Conservation (phyloP, 2,113 vertebrate species). For the Condylura cristata region DNA sequence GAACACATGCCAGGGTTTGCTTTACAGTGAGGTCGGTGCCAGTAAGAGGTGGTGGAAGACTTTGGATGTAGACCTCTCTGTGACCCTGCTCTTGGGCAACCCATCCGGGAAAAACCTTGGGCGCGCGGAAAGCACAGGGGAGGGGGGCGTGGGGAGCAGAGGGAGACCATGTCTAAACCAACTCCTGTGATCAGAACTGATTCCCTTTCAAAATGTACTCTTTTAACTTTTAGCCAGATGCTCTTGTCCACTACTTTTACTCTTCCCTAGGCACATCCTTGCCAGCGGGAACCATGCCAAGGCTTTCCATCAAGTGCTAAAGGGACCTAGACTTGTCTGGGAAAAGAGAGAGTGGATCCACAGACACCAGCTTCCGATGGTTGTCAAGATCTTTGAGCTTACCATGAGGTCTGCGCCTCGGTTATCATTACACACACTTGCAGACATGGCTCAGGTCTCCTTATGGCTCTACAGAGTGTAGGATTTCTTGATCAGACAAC, state of each 20-base stretch:
- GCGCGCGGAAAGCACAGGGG: background rate
- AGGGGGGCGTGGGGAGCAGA: background rate
- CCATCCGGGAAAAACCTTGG: background rate
- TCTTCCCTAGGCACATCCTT: background rate
- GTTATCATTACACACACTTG: background rate
- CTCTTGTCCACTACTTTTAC: background rate
- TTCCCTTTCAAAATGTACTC: background rate
- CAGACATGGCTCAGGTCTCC: background rate
- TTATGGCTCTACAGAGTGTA: background rate
- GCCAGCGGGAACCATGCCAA: background rate
- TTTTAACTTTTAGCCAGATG: background rate
- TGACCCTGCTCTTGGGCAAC: background rate
- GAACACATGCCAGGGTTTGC: background rate
- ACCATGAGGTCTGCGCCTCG: too few relatives aligned
- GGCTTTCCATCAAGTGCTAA: too few relatives aligned
- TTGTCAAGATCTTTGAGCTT: background rate
- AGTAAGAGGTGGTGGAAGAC: background rate
- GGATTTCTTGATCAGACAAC: background rate
- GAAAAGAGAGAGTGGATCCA: background rate
- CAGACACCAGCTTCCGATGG: background rate
- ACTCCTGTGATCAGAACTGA: background rate
- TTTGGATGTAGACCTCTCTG: background rate
- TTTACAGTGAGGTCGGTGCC: background rate
- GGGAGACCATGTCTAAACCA: fast-evolving
- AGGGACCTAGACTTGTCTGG: background rate